These are phyloP conservation scores for Sturnira hondurensis DNA, from an alignment of 2,113 vertebrate genomes.

Conservation along the genomic window DNA sequence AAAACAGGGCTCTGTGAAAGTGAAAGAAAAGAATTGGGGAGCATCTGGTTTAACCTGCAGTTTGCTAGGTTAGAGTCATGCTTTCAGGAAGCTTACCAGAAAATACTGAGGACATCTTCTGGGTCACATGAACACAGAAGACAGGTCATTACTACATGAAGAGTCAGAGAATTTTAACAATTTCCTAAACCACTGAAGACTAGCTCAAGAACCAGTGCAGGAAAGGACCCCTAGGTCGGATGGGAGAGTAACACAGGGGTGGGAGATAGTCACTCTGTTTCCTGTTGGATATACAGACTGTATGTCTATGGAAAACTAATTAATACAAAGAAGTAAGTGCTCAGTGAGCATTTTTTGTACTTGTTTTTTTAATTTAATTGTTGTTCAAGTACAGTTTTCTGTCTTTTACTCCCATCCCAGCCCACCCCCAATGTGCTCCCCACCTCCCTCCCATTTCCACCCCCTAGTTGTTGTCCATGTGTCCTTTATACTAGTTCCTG, in stretches of 20 bases:
- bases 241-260: background rate
- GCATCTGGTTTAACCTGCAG: background rate
- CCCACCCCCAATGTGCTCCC: too few species aligned
- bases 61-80: background rate
- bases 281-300: background rate
- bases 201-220: background rate
- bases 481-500: too few species aligned
- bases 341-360: background rate
- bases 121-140: background rate
- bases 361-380: too few species aligned
- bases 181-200: background rate
- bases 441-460: too few species aligned
- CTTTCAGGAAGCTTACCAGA: background rate
- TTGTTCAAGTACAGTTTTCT: too few species aligned
- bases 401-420: too few species aligned
- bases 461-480: too few species aligned
- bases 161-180: background rate
- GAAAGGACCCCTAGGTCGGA: accelerated
- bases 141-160: background rate
- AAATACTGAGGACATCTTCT: background rate
- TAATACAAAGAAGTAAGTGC: background rate
- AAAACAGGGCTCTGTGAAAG: background rate
- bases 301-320: background rate
- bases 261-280: background rate
- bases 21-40: background rate